A percentile compares a stretch with the other conserved stretches of the same genome.
Conservation (phyloP, 2,797 vertebrate genomes). For the Protonibea diacanthus region DNA sequence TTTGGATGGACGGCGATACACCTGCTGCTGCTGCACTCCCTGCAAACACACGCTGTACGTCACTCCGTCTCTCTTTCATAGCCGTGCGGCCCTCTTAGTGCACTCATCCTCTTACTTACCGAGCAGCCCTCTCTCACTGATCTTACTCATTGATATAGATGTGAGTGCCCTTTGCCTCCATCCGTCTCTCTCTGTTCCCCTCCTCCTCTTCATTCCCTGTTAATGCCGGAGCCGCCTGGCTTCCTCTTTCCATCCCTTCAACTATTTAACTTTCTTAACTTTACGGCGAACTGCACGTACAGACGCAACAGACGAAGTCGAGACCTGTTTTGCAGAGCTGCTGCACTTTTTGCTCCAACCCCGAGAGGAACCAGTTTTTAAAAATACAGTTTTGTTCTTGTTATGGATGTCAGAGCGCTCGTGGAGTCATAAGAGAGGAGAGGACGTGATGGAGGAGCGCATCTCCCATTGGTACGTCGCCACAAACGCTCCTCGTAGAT, state of each 20-base stretch:
- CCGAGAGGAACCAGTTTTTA: conserved; percentile 25
- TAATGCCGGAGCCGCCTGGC: conserved; percentile 31
- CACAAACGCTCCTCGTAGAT: conserved; percentile 27
- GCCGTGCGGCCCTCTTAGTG: conserved; percentile 26
- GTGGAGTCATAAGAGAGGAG: neutral
- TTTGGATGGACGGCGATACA: conserved; percentile 47
- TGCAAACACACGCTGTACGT: conserved; percentile 36
- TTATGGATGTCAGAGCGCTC: conserved; percentile 39
- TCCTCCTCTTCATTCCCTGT: conserved; percentile 41
- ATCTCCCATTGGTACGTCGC: conserved; percentile 6
- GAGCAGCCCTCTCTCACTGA: conserved; percentile 44
- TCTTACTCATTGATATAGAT: conserved; percentile 75
- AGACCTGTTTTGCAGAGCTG: conserved; percentile 24
- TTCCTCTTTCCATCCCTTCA: conserved; percentile 51
- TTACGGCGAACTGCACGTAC: neutral
- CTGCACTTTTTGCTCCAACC: conserved; percentile 28
- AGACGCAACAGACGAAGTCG: conserved; percentile 19
- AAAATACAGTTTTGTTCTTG: conserved; percentile 42
- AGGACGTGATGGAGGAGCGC: neutral
- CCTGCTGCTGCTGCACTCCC: conserved; percentile 55
- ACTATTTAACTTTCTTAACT: conserved; percentile 29
- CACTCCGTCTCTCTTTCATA: conserved; percentile 26
- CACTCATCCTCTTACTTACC: conserved; percentile 64
- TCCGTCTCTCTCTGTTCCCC: conserved; percentile 47
- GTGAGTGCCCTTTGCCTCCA: conserved; percentile 63